Conservation (phyloP, 2,888 invertebrate genomes). For the Pogonocherus hispidulus region DNA sequence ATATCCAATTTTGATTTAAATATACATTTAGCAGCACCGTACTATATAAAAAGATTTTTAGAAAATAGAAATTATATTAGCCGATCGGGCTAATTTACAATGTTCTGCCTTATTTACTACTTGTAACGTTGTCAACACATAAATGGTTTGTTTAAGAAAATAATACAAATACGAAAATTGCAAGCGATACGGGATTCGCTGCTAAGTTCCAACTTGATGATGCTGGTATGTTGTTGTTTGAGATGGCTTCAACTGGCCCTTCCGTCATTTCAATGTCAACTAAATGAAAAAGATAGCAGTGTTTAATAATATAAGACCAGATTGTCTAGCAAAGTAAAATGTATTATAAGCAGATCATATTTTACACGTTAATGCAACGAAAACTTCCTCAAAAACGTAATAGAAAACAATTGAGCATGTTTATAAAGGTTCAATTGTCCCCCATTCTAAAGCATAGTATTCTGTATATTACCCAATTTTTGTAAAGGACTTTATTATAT, state of each 20-base stretch:
- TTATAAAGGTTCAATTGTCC: too few relatives aligned
- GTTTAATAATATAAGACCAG: too few relatives aligned
- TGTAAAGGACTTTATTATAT: too few relatives aligned
- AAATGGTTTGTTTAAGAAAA: conserved; percentile 10
- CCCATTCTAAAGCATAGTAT: too few relatives aligned
- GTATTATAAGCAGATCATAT: too few relatives aligned
- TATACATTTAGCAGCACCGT: conserved; percentile 29
- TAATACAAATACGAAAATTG: conserved; percentile 7
- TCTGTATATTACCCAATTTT: too few relatives aligned
- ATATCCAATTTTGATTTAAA: conserved; percentile 23
- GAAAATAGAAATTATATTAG: conserved; percentile 35
- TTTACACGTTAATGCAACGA: too few relatives aligned
- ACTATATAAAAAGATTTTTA: conserved; percentile 31
- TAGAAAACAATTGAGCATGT: too few relatives aligned
- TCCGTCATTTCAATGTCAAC: conserved; percentile 59
- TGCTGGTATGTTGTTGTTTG: conserved; percentile 33
- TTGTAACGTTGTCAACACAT: conserved; percentile 22
- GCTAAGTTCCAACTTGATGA: conserved; percentile 25
- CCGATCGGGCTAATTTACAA: conserved; percentile 24
- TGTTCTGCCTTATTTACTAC: conserved; percentile 23
- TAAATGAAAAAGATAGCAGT: conserved; percentile 48
- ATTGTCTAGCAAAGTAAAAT: too few relatives aligned
- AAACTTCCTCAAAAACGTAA: too few relatives aligned
- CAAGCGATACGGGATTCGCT: background rate
- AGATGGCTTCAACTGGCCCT: conserved; percentile 53